These are phyloP conservation scores for Lypha dubia DNA, from an alignment of 2,888 invertebrate genomes.

Conservation along the genomic window DNA sequence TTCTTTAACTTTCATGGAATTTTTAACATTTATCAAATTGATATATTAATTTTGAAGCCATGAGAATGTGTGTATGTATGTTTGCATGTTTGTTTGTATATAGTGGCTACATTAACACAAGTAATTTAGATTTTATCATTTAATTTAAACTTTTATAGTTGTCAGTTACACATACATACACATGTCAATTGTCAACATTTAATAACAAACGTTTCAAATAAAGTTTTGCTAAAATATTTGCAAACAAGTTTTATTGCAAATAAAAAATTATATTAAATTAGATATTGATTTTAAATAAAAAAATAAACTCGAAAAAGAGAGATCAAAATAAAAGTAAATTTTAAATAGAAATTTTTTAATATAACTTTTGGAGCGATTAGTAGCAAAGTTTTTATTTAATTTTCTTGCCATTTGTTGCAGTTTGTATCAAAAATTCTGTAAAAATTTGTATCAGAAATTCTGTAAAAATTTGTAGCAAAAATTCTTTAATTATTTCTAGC, in stretches of 20 bases:
- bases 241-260: background rate
- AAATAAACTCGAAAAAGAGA: background rate
- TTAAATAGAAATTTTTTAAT: background rate
- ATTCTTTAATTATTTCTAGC: background rate
- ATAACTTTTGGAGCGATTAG: background rate
- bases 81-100: too few relatives aligned
- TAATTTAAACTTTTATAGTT: conserved; percentile 6
- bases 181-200: conserved; percentile 33
- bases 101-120: too few relatives aligned
- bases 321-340: background rate
- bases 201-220: conserved; percentile 16
- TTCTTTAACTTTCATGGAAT: conserved; percentile 11
- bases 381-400: too few relatives aligned
- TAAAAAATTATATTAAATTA: background rate
- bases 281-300: background rate
- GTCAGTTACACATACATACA: too few relatives aligned
- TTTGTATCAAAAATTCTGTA: too few relatives aligned
- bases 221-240: background rate
- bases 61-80: too few relatives aligned
- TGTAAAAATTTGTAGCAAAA: background rate
- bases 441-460: too few relatives aligned
- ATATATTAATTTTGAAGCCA: conserved; percentile 14
- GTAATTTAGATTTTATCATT: conserved; percentile 34
- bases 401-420: too few relatives aligned
- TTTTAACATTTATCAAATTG: conserved; percentile 27